phyloP scores from a whole-genome alignment of 1,140 invertebrate species.

The Pseudachorutes palmiensis region DNA sequence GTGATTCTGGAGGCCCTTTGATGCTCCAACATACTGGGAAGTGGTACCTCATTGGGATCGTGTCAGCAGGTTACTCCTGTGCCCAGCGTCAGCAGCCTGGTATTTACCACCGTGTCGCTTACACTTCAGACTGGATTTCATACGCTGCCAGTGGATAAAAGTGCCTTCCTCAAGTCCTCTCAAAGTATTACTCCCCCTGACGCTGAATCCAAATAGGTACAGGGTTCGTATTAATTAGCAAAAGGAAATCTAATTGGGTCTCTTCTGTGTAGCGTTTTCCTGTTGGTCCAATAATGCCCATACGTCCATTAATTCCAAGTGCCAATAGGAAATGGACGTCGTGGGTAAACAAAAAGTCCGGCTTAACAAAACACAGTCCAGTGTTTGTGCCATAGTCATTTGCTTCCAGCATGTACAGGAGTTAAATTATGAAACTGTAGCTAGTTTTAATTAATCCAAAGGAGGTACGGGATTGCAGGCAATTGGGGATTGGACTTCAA shows the following conservation, averaged over 20 bases:
- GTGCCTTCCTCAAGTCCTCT: background rate
- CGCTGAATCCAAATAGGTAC: background rate
- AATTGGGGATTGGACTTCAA: too few relatives aligned
- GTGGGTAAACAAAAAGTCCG: background rate
- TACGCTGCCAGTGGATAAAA: slow-evolving; percentile 38
- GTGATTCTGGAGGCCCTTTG: slow-evolving; percentile 74
- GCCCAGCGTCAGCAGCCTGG: slow-evolving; percentile 83
- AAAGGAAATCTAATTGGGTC: too few relatives aligned
- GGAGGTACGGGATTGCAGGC: too few relatives aligned
- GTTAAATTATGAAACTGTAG: too few relatives aligned
- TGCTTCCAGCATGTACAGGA: too few relatives aligned
- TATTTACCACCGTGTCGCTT: slow-evolving; percentile 86
- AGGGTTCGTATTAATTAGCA: background rate
- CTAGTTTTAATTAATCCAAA: too few relatives aligned
- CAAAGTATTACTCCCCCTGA: background rate
- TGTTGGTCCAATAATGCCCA: background rate
- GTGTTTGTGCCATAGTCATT: slow-evolving; percentile 8
- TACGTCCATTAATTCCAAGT: background rate
- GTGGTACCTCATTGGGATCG: slow-evolving; percentile 83
- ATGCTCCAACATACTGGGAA: slow-evolving; percentile 75
- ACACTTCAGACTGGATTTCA: slow-evolving; percentile 86
- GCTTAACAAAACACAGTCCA: background rate
- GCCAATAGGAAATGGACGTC: background rate
- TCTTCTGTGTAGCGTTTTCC: too few relatives aligned
- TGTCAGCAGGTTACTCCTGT: slow-evolving; percentile 87